These are phyloP conservation scores for Lissocephala sabroskyi DNA, from an alignment of 2,888 invertebrate genomes.

Conservation along the genomic window DNA sequence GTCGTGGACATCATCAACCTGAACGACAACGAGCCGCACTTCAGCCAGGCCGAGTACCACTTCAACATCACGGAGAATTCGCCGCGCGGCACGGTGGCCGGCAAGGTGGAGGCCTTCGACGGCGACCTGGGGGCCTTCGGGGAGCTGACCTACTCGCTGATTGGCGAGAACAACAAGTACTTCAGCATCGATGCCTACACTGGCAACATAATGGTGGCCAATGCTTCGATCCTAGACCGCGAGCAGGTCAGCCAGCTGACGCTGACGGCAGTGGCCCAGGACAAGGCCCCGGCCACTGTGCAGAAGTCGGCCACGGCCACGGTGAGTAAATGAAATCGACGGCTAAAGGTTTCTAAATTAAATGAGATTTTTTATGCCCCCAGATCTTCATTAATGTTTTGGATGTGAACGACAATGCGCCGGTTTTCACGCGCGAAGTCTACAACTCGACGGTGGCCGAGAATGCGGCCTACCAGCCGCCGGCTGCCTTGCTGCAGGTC, in stretches of 20 bases:
- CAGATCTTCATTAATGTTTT: slow-evolving; percentile 82
- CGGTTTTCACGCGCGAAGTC: slow-evolving; percentile 83
- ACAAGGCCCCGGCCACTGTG: slow-evolving; percentile 81
- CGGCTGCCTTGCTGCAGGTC: slow-evolving; percentile 86
- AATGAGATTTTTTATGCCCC: no score
- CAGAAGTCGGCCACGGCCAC: slow-evolving; percentile 83
- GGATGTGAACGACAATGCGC: slow-evolving; percentile 93
- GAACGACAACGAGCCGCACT: slow-evolving; percentile 90
- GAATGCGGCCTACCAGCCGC: slow-evolving; percentile 85
- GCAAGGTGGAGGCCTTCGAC: slow-evolving; percentile 84
- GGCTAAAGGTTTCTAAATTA: no score
- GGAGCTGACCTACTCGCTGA: slow-evolving; percentile 82
- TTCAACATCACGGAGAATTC: slow-evolving; percentile 85
- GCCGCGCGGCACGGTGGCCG: slow-evolving; percentile 80
- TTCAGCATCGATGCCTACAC: slow-evolving; percentile 82
- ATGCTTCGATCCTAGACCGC: slow-evolving; percentile 83
- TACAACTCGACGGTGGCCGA: slow-evolving; percentile 89
- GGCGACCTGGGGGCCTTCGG: slow-evolving; percentile 86
- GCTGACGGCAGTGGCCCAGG: slow-evolving; percentile 85
- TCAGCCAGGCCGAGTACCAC: slow-evolving; percentile 79
- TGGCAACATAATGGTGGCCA: slow-evolving; percentile 84
- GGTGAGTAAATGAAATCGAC: slow-evolving; percentile 73
- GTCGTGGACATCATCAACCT: slow-evolving; percentile 85
- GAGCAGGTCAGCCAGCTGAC: slow-evolving; percentile 81
- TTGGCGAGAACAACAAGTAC: slow-evolving; percentile 81